Percentiles rank a stretch among this genome's conserved stretches.
Evolutionary conservation across 2,797 vertebrate genomes (phyloP).

Genomic region (Macropus fuliginosus): DNA sequence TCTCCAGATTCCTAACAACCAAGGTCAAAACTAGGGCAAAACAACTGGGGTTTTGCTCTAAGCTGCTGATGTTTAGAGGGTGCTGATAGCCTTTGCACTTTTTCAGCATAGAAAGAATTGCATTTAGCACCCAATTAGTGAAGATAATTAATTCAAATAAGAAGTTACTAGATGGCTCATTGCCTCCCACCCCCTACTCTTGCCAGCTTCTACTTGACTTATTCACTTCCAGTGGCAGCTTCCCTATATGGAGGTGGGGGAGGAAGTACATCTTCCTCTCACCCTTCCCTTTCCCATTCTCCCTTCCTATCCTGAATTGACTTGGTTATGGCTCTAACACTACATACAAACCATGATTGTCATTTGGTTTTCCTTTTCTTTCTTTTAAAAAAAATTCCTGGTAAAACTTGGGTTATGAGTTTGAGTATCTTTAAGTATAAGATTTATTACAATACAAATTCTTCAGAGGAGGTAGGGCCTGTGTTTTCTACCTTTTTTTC

Average conservation of each 20-base stretch:
- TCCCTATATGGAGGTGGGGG: neutral
- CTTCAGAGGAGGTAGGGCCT: neutral
- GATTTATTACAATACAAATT: neutral
- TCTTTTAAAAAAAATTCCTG: neutral
- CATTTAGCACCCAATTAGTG: neutral
- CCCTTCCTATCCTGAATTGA: neutral
- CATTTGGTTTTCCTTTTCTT: neutral
- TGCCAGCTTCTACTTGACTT: neutral
- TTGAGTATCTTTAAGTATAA: neutral
- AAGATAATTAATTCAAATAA: neutral
- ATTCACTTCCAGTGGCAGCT: neutral
- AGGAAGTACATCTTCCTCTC: neutral
- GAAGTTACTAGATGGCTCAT: neutral
- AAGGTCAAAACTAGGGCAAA: neutral
- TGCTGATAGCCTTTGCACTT: neutral
- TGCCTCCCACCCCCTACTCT: neutral
- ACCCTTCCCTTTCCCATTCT: neutral
- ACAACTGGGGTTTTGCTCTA: neutral
- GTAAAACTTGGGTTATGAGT: neutral
- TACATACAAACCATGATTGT: neutral
- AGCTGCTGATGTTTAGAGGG: neutral
- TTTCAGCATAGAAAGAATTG: neutral
- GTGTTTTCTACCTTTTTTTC: neutral
- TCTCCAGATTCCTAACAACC: conserved; percentile 14
- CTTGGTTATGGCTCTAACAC: neutral